Conservation (phyloP, 2,113 vertebrate species). For the Callospermophilus lateralis region DNA sequence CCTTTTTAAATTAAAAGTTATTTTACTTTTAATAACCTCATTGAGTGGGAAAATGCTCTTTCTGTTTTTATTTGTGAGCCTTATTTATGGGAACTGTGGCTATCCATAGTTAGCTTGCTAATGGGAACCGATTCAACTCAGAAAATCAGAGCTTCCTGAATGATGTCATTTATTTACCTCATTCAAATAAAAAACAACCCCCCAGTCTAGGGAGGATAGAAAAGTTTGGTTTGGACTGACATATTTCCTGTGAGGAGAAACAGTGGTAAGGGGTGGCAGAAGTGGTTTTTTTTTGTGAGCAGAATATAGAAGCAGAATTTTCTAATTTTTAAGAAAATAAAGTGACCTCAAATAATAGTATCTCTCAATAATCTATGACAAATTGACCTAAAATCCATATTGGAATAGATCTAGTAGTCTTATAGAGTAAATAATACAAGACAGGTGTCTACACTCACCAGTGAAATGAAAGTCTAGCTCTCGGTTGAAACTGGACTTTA, state of each 20-base stretch:
- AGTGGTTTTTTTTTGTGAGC: not conserved
- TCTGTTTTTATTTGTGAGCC: constrained; percentile 26
- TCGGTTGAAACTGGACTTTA: not conserved
- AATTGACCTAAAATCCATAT: not conserved
- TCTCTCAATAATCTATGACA: not conserved
- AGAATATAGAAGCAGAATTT: constrained; percentile 11
- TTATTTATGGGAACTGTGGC: not conserved
- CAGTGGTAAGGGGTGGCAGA: not conserved
- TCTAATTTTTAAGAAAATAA: constrained; percentile 1
- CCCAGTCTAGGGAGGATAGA: not conserved
- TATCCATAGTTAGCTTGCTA: not conserved
- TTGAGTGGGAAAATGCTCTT: not conserved
- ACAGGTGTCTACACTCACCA: not conserved
- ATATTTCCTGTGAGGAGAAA: not conserved
- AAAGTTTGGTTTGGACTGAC: not conserved
- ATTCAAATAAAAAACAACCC: constrained; percentile 25
- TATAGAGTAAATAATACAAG: not conserved
- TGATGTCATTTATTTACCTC: not conserved
- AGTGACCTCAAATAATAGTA: constrained; percentile 11
- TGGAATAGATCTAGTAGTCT: not conserved
- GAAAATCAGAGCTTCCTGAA: not conserved
- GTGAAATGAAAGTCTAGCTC: not conserved
- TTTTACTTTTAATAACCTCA: constrained; percentile 28
- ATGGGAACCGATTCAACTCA: not conserved
- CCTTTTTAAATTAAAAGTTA: not conserved